Conservation (phyloP, 2,888 invertebrate genomes). For the Zeuzera pyrina region DNA sequence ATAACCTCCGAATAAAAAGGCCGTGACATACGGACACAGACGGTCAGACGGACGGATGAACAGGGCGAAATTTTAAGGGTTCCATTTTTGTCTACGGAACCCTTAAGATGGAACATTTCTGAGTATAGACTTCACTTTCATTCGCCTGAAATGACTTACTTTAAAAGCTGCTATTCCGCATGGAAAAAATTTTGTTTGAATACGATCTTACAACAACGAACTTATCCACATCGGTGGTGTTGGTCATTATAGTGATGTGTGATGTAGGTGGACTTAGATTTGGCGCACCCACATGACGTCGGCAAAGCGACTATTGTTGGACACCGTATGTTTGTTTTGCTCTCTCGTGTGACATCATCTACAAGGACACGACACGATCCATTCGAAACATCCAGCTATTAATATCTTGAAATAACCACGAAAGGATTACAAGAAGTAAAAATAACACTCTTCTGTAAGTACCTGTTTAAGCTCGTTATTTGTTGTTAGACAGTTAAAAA, state of each 20-base stretch:
- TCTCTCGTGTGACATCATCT: constrained; percentile 35
- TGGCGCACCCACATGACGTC: constrained; percentile 46
- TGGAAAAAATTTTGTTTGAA: too few species aligned
- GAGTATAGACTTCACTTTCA: too few species aligned
- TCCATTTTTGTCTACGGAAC: too few species aligned
- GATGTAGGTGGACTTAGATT: constrained; percentile 31
- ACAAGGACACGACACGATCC: constrained; percentile 35
- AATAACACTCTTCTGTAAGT: not conserved
- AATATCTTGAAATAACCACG: constrained; percentile 24
- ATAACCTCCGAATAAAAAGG: too few species aligned
- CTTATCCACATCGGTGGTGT: not conserved
- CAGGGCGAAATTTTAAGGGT: too few species aligned
- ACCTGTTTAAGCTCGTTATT: not conserved
- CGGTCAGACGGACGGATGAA: too few species aligned
- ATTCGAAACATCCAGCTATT: constrained; percentile 29
- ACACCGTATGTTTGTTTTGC: constrained; percentile 32
- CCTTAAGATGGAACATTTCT: too few species aligned
- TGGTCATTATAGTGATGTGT: not conserved
- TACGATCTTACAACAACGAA: too few species aligned
- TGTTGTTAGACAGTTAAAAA: constrained; percentile 5
- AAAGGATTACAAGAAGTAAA: constrained; percentile 11
- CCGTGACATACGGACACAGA: too few species aligned
- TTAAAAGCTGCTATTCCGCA: too few species aligned
- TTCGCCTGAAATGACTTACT: too few species aligned
- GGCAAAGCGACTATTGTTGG: constrained; percentile 40